Percentiles rank a stretch among this genome's conserved stretches.
Conservation (phyloP, 1,140 invertebrate species). For the Lamellibrachia luymesi region DNA sequence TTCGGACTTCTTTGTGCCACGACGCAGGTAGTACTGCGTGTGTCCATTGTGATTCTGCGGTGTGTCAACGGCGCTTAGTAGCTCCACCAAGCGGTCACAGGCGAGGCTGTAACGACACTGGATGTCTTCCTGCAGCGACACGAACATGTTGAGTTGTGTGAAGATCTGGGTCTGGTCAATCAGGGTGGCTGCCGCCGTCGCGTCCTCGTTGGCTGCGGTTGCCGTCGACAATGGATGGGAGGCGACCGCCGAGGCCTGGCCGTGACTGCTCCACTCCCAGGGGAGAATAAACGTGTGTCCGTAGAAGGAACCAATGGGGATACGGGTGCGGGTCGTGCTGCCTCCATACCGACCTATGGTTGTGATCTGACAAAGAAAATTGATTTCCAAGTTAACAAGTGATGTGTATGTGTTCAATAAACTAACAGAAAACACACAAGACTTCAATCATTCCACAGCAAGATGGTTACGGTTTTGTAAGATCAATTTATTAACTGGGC, state of each 20-base stretch:
- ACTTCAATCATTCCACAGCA: not conserved
- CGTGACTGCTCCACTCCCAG: constrained; percentile 59
- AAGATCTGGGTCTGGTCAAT: constrained; percentile 43
- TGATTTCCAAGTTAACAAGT: not conserved
- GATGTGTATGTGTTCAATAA: not conserved
- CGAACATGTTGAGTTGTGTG: constrained; percentile 48
- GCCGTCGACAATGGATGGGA: not conserved
- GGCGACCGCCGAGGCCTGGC: not conserved
- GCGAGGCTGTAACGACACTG: constrained; percentile 81
- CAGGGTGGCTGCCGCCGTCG: not conserved
- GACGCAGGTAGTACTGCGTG: constrained; percentile 48
- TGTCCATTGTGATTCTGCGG: constrained; percentile 27
- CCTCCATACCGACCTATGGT: constrained; percentile 87
- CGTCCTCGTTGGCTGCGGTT: constrained; percentile 6
- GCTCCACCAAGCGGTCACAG: constrained; percentile 40
- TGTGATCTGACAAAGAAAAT: constrained; percentile 43
- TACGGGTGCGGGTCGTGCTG: constrained; percentile 82
- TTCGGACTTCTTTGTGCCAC: constrained; percentile 41
- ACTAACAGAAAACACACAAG: not conserved
- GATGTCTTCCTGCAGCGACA: constrained; percentile 72
- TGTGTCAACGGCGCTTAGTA: not conserved
- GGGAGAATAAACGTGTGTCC: constrained; percentile 80
- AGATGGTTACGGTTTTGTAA: no score
- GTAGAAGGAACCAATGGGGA: constrained; percentile 88
- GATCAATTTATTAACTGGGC: no score